These are phyloP conservation scores for Caradrina clavipalpis DNA, from an alignment of 2,888 invertebrate genomes.

Conservation along the genomic window DNA sequence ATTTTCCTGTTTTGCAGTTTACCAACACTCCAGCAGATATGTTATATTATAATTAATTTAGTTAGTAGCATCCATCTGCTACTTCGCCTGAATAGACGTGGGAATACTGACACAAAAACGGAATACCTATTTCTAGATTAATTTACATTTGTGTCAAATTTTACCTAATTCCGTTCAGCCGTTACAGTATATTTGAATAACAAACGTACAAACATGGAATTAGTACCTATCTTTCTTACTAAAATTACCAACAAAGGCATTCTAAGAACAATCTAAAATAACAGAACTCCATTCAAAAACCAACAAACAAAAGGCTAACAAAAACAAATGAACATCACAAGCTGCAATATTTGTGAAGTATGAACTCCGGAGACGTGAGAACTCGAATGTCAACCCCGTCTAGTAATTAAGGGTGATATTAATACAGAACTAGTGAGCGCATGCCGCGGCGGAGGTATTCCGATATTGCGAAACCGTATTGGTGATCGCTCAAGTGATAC, in stretches of 20 bases:
- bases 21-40: background rate
- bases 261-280: background rate
- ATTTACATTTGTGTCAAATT: no score
- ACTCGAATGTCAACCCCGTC: constrained; percentile 53
- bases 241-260: no score
- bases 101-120: no score
- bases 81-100: no score
- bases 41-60: no score
- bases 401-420: constrained; percentile 79
- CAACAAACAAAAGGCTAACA: background rate
- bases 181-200: no score
- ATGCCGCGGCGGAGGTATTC: constrained; percentile 77
- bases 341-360: constrained; percentile 40
- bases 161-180: no score
- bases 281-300: background rate
- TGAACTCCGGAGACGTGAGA: constrained; percentile 32
- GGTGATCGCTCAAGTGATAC: constrained; percentile 77
- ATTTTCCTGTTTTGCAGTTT: constrained; percentile 37
- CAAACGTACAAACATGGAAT: no score
- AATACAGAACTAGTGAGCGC: constrained; percentile 77
- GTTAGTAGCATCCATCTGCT: no score
- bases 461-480: constrained; percentile 74
- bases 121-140: no score
- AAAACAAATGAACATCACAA: constrained; percentile 11
- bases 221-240: no score